Evolutionary conservation across 2,797 vertebrate species (phyloP), one percentile per base, ranked within the genome.

Genomic region (Neosilurus mollespiculum): DNA sequence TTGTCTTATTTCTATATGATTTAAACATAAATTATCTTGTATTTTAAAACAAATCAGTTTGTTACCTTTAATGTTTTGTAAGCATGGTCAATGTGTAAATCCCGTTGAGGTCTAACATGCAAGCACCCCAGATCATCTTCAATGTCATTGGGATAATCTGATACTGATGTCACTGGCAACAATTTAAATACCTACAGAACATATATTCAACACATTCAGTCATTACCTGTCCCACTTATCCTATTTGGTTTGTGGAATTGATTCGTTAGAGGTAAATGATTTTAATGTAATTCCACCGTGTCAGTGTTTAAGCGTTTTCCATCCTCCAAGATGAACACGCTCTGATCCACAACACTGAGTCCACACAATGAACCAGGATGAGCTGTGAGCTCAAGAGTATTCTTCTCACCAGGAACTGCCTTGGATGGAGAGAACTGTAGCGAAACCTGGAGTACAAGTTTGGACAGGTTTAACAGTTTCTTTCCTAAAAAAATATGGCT

Each of bases 331-430:
- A 97, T 91, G 64, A 95, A 91, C 80, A 98, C 90, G 0, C 96
- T 97, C 85, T 95, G 90, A 88, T 98, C 97, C 10, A 97, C 91
- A 0, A 91, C 94, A 0, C 92, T 93, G 43, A 98, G 80, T 0
- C 94, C 96, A 65, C 83, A 84, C 51, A 84, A 53, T 81, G 83
- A 81, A 12, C 70, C 83, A 67, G 83, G 78, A 37, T 22, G 62
- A 30, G 83, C 83, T 0, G 1, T 87, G 43, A 98, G 10, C 2
- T 75, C 87, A 67, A 98, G 86, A 1, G 7, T 87, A 70, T 87
- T 87, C 0, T 81, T 1, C 0, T 96, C 95, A 66, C 93, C 92
- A 0, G 97, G 96, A 83, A 95, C 90, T 0, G 91, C 91, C 34
- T 89, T 87, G 1, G 81, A 4, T 0, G 92, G 90, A 54, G 7